Evolutionary conservation across 2,888 invertebrate genomes (phyloP), one percentile per base, ranked within the genome.

Genomic region (Neuroscelio doddi): DNA sequence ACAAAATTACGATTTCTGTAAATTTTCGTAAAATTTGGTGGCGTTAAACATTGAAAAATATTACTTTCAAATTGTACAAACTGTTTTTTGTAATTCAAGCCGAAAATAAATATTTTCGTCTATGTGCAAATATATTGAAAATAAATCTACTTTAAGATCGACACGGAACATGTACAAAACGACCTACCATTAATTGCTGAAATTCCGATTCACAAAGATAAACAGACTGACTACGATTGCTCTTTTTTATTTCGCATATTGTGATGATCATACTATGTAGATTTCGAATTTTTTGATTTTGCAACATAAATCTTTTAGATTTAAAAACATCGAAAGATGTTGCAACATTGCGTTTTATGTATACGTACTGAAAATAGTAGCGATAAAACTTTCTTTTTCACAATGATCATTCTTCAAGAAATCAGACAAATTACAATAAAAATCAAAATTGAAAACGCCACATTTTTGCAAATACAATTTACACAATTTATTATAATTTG

Each of bases 261-360:
- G 51, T 41, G 26, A 56, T 63, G 51, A 52, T 51, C 51, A 50
- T 27, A 17, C 26, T 45, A 45, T 32, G 29, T 61, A 61, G 50
- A 45, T 51, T 42, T 63, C 63, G 63, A 63, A 63, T 63, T 63
- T 63, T 47, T 56, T 51, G 63, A 52, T 56, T 56, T 63, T 47
- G 51, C 56, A 61, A 50, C 38, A 56, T 30, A 17, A 53, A 53
- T 39, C 16, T 56, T 47, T 9, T 45, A 45, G 14, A 38, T 53
- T 45, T 49, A 55, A 30, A 27, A 10, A 39, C 38, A 15, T 36
- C 29, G 21, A 36, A 44, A 36, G 27, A 46, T 17, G 36, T 55
- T 42, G 32, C 49, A 41, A 46, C 17, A 42, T 32, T 46, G 27
- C 15, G 44, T 27, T 44, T 17, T 26, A 44, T 27, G 44, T 44